Percentiles rank a stretch among this genome's conserved stretches.
Evolutionary conservation across 1,140 invertebrate species (phyloP).

Genomic region (Melanaphis sacchari): DNA sequence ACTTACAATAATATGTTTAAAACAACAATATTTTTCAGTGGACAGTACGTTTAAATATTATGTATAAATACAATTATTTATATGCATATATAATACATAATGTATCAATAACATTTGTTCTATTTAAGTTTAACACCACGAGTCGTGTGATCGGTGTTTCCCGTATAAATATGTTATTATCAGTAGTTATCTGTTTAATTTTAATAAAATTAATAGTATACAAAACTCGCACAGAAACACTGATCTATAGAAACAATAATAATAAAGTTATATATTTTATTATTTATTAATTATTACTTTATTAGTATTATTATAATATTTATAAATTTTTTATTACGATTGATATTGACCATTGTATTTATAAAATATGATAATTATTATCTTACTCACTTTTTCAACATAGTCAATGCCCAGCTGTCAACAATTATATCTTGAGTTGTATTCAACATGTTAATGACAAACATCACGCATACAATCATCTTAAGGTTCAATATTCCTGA

Average conservation of each 20-base stretch:
- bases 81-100: too few relatives aligned
- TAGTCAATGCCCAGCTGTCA: conserved; percentile 99
- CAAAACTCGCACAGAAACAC: not conserved
- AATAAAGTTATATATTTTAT: not conserved
- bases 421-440: conserved; percentile 99
- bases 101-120: too few relatives aligned
- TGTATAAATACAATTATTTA: too few relatives aligned
- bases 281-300: too few relatives aligned
- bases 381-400: conserved; percentile 81
- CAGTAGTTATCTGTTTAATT: too few relatives aligned
- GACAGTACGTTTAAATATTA: too few relatives aligned
- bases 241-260: not conserved
- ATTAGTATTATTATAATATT: not conserved
- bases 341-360: not conserved
- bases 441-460: conserved; percentile 91
- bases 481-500: conserved; percentile 69
- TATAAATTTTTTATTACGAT: not conserved
- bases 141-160: too few relatives aligned
- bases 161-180: too few relatives aligned
- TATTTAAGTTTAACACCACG: too few relatives aligned
- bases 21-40: not conserved
- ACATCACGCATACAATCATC: conserved; percentile 87
- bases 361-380: conserved; percentile 54
- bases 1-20: not conserved
- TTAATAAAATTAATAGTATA: not conserved